A percentile compares a stretch with the other conserved stretches of the same genome.
Evolutionary conservation across 2,797 vertebrate species (phyloP).

Genomic region (Argyrosomus regius): DNA sequence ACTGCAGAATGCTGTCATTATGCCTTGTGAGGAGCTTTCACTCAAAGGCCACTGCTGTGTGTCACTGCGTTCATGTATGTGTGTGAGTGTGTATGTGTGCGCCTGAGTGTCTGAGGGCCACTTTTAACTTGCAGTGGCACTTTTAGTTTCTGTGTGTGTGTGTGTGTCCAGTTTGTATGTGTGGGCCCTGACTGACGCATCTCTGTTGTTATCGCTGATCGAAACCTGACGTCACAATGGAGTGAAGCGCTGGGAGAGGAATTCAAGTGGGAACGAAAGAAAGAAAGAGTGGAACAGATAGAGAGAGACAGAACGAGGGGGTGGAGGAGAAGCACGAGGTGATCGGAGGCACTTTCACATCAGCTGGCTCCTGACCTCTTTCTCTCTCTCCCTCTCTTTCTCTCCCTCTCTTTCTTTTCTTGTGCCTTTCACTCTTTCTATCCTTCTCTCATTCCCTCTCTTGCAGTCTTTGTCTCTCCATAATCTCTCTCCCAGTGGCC

Average conservation of each 20-base stretch:
- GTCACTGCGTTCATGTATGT: constrained; percentile 56
- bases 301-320: constrained; percentile 74
- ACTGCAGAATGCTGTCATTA: constrained; percentile 87
- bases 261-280: constrained; percentile 83
- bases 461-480: constrained; percentile 64
- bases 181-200: constrained; percentile 80
- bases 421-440: constrained; percentile 64
- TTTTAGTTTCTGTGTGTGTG: constrained; percentile 31
- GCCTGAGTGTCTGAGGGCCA: constrained; percentile 24
- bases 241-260: constrained; percentile 82
- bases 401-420: constrained; percentile 49
- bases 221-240: constrained; percentile 73
- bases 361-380: constrained; percentile 76
- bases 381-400: constrained; percentile 46
- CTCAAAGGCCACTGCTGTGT: constrained; percentile 78
- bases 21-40: constrained; percentile 73
- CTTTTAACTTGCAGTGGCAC: constrained; percentile 41
- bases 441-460: constrained; percentile 65
- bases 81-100: constrained; percentile 37
- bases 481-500: constrained; percentile 78
- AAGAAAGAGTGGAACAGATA: constrained; percentile 77
- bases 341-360: constrained; percentile 81
- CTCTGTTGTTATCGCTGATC: constrained; percentile 80
- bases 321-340: constrained; percentile 82
- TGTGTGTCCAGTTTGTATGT: constrained; percentile 51